Conservation (phyloP, 2,888 invertebrate species). For the Cantharis nigra region DNA sequence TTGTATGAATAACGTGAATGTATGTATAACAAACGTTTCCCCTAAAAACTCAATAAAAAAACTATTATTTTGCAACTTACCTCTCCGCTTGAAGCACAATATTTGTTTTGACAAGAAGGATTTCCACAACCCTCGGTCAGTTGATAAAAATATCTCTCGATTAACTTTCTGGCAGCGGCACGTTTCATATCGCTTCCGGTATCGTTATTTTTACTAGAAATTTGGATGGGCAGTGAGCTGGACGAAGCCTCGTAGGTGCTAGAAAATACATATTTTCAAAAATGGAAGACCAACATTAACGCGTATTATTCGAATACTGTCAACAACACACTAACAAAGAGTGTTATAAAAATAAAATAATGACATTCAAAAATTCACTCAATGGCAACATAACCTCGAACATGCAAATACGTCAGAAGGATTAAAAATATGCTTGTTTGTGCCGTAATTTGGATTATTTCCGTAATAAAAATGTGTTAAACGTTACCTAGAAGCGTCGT, state of each 20-base stretch:
- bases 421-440: neutral
- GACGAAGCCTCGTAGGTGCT: conserved; percentile 56
- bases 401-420: neutral
- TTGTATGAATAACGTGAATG: neutral
- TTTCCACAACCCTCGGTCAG: conserved; percentile 91
- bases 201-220: conserved; percentile 41
- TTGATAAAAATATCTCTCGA: conserved; percentile 92
- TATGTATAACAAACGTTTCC: too few species aligned
- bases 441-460: neutral
- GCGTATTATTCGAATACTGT: neutral
- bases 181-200: conserved; percentile 73
- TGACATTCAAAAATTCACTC: conserved; percentile 50
- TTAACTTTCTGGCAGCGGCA: conserved; percentile 80
- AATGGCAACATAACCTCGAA: conserved; percentile 48
- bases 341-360: conserved; percentile 35
- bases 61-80: conserved; percentile 54
- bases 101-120: conserved; percentile 80
- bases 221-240: conserved; percentile 40
- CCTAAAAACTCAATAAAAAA: neutral
- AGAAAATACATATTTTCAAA: conserved; percentile 14
- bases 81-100: conserved; percentile 89
- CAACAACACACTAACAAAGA: conserved; percentile 33
- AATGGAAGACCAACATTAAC: neutral
- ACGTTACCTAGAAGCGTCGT: conserved; percentile 60
- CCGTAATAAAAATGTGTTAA: neutral